Base-by-base conservation (phyloP, 2,888 invertebrate genomes). In the Acanthosepion esculentum region DNA sequence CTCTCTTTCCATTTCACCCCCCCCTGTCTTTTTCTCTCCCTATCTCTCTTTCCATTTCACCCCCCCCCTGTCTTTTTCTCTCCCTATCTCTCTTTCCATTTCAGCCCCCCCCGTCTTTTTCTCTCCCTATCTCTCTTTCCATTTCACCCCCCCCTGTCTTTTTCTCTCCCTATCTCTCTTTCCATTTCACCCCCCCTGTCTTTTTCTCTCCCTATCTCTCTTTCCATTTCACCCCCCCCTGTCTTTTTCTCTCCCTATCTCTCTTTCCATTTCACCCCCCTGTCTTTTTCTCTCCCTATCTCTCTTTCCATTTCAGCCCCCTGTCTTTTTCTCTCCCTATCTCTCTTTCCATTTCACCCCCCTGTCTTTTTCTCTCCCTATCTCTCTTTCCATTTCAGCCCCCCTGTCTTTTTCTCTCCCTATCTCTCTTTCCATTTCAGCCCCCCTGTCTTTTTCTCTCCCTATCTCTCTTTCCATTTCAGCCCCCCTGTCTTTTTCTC, bases 401-500 rank as follows among this genome's bases (percentile, higher is more conserved):
- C n/a, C n/a, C n/a, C n/a, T n/a, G n/a, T n/a, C n/a, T n/a, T n/a
- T n/a, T n/a, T 12, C 4, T 7, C 7, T 26, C 10, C 29, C 12
- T 29, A 2, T 12, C 12, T 12, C 10, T 7, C 29, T 10, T 29
- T 29, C 4, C 29, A 6, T 29, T 64, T 10, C 29, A 26, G 7
- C 7, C 4, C 29, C 10, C 29, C 7, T 10, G 0, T 10, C 23
- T 20, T 1, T 23, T 1, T 23, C 29, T 29, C 12, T 29, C 5
- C 0, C 12, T 7, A 6, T 8, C 29, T 64, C 12, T 0, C 29
- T 29, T 64, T 4, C 1, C 29, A 6, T 29, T 64, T 10, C 29
- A 26, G 7, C 4, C 29, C 3, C 10, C 29, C 7, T 10, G 0
- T 10, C 23, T 20, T 1, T 23, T 1, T 12, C 4, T 7, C 7